Conservation (phyloP, 2,888 invertebrate species). For the Drosophila neutralis region DNA sequence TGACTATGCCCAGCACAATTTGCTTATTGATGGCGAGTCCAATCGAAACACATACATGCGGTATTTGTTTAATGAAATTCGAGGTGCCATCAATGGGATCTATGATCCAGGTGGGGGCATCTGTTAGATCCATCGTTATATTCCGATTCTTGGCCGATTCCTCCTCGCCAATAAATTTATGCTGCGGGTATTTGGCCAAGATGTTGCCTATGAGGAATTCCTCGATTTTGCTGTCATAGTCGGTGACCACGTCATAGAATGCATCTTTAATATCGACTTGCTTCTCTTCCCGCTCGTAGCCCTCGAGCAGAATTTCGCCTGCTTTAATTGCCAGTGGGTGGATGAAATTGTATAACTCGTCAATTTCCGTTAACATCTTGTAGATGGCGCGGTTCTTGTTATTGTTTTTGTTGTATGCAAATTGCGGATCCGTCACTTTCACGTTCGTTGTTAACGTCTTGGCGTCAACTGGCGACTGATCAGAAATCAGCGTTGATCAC, state of each 20-base stretch:
- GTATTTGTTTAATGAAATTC: constrained; percentile 91
- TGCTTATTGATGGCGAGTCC: constrained; percentile 87
- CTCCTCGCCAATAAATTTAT: constrained; percentile 92
- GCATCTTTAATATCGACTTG: constrained; percentile 86
- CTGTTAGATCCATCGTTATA: constrained; percentile 87
- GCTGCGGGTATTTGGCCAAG: constrained; percentile 86
- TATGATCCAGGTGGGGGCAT: constrained; percentile 93
- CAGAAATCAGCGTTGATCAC: constrained; percentile 12
- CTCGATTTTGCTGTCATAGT: constrained; percentile 91
- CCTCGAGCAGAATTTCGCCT: constrained; percentile 83
- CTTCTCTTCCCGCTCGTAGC: constrained; percentile 77
- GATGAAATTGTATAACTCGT: constrained; percentile 82
- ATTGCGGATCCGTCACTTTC: constrained; percentile 5
- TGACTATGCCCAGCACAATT: constrained; percentile 89
- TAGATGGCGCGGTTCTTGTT: background rate
- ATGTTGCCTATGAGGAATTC: constrained; percentile 88
- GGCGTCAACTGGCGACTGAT: constrained; percentile 33
- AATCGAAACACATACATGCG: constrained; percentile 89
- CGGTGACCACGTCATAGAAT: constrained; percentile 91
- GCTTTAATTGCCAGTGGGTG: constrained; percentile 81
- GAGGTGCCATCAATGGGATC: constrained; percentile 95
- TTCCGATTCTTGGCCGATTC: constrained; percentile 84
- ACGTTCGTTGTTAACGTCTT: constrained; percentile 16
- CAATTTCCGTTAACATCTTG: constrained; percentile 70
- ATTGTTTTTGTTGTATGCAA: constrained; percentile 8